Evolutionary conservation across 2,113 vertebrate genomes (phyloP), one percentile per base, ranked within the genome.

Genomic region (Centrocercus urophasianus): DNA sequence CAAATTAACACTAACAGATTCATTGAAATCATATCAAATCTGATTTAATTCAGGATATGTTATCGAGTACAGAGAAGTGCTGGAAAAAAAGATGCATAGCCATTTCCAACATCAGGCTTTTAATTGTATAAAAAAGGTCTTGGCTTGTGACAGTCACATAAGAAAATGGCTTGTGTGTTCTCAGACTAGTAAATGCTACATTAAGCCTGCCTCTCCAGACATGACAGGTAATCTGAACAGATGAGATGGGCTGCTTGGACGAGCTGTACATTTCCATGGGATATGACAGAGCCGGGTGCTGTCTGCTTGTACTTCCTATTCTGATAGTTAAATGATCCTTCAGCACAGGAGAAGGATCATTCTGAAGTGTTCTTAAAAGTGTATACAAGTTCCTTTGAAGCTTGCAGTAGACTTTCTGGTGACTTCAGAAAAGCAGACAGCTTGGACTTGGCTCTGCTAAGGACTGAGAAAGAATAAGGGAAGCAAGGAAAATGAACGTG

Each of bases 321-420:
- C 32, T 22, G 32, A 69, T 42, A 7, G 48, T 76, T 85, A 93
- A 89, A 64, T 43, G 38, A 60, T 79, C 38, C 34, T 76, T 75
- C 64, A 91, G 38, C 27, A 50, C 28, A 36, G 21, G 18, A 73
- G 25, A 70, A 92, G 22, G 8, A 15, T 89, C 8, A 0, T 65
- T 70, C 20, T 76, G 22, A 76, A 80, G 70, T 67, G 27, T 21
- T 89, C 54, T 38, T 89, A 59, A 78, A 74, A 92, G 61, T 30
- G 34, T 20, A 56, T 61, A 67, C 52, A 30, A 3, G 24, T 56
- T 82, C 67, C 81, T 90, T 90, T 96, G 94, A 94, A 76, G 56
- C 87, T 34, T 64, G 8, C 27, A 40, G 22, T 3, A 80, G n/a
- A 52, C 38, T 30, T 94, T 86, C 69, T 66, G 32, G 28, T 80